Conservation (phyloP, 2,797 vertebrate genomes). For the Coluber constrictor region DNA sequence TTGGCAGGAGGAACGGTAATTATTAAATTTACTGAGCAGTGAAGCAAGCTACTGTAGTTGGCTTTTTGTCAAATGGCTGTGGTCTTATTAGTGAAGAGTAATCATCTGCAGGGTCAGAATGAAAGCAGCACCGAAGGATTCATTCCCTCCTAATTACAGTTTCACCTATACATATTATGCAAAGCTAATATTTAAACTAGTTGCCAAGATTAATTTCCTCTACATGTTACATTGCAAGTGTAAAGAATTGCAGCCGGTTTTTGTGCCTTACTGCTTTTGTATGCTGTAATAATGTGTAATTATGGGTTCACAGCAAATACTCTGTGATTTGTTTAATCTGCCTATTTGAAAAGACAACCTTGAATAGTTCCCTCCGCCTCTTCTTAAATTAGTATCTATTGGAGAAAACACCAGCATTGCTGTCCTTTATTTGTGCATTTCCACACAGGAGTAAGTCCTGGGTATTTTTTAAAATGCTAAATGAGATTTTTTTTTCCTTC, state of each 20-base stretch:
- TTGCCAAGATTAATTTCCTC: constrained; percentile 80
- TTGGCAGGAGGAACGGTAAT: constrained; percentile 77
- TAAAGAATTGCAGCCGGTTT: constrained; percentile 73
- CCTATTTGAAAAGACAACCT: constrained; percentile 76
- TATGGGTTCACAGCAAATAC: constrained; percentile 76
- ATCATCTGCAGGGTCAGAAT: constrained; percentile 73
- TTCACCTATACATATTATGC: constrained; percentile 77
- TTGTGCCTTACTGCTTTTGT: constrained; percentile 76
- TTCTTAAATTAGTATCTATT: constrained; percentile 67
- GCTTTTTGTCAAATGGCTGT: constrained; percentile 76
- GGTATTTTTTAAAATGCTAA: constrained; percentile 68
- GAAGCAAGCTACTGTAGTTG: constrained; percentile 74
- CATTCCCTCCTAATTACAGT: constrained; percentile 78
- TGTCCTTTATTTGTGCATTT: constrained; percentile 70
- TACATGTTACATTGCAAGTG: constrained; percentile 71
- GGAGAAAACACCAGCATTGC: constrained; percentile 66
- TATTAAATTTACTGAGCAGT: constrained; percentile 78
- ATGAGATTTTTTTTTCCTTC: constrained; percentile 50
- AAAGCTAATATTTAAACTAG: constrained; percentile 80
- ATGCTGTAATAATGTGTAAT: constrained; percentile 78
- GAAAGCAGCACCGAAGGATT: constrained; percentile 71
- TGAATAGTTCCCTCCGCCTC: constrained; percentile 67
- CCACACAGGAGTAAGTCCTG: constrained; percentile 56
- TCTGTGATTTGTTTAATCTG: constrained; percentile 76
- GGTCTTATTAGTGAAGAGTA: constrained; percentile 76